These are phyloP conservation scores for Sphaeridia pumilis DNA, from an alignment of 2,888 invertebrate species.

Conservation along the genomic window DNA sequence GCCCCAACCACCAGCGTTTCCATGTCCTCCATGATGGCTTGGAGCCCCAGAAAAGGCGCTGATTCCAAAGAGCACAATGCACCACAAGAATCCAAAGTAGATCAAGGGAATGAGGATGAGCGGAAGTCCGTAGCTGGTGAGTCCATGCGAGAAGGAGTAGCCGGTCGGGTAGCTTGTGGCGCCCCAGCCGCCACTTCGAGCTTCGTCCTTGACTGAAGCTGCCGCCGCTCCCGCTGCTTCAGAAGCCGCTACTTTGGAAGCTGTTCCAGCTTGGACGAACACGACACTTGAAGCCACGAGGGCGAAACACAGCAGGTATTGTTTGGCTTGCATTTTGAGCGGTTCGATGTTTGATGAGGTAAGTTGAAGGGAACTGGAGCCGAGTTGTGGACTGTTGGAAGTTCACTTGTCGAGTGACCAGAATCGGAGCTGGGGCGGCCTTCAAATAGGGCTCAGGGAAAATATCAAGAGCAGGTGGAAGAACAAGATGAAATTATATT, in stretches of 20 bases:
- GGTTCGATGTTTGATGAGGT: no score
- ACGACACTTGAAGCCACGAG: no score
- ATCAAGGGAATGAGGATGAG: constrained; percentile 11
- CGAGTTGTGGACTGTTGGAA: no score
- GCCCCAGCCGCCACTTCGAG: constrained; percentile 10
- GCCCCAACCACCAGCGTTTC: not conserved
- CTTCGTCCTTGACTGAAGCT: no score
- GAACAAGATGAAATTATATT: no score
- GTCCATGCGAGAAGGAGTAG: not conserved
- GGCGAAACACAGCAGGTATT: not conserved
- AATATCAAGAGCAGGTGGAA: no score
- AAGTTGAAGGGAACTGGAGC: no score
- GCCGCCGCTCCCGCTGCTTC: no score
- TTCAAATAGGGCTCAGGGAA: no score
- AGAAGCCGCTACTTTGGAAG: not conserved
- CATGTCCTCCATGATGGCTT: not conserved
- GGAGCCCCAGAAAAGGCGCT: constrained; percentile 7
- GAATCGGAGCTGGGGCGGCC: no score
- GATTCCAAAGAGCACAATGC: constrained; percentile 9
- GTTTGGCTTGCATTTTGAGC: not conserved
- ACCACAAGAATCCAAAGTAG: constrained; percentile 13
- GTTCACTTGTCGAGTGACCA: no score
- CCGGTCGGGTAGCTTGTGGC: constrained; percentile 10
- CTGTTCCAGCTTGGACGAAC: not conserved
- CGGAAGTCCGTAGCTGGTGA: constrained; percentile 1